phyloP scores from a whole-genome alignment of 1,140 invertebrate genomes.

The Hyposmocoma kahamanoa region DNA sequence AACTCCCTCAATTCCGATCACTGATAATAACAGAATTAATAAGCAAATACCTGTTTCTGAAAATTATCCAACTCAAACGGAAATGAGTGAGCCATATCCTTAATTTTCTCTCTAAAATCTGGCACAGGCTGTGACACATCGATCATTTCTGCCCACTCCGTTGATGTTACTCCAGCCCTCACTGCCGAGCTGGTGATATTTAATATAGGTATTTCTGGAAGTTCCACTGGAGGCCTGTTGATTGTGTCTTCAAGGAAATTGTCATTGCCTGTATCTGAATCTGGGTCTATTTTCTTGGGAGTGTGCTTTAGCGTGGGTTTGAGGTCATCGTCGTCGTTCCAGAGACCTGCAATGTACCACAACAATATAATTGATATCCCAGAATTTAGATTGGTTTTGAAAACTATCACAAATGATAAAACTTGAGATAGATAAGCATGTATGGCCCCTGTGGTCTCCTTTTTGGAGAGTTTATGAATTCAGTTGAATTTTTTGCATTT shows the following conservation, averaged over 20 bases:
- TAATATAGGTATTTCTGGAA: slow-evolving; percentile 59
- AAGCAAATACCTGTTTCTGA: slow-evolving; percentile 94
- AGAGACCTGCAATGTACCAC: slow-evolving; percentile 36
- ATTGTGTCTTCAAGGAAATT: slow-evolving; percentile 56
- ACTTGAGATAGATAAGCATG: background rate
- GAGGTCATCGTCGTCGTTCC: slow-evolving; percentile 54
- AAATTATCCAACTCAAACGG: slow-evolving; percentile 97
- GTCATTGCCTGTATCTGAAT: slow-evolving; percentile 23
- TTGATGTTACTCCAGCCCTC: slow-evolving; percentile 54
- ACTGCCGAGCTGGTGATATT: slow-evolving; percentile 37
- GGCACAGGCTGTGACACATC: slow-evolving; percentile 85
- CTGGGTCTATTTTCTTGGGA: slow-evolving; percentile 25
- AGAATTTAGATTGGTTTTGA: no score
- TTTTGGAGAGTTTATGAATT: background rate
- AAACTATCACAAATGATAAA: background rate
- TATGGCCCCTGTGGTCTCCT: background rate
- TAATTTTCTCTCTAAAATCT: slow-evolving; percentile 89
- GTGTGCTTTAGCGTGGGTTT: slow-evolving; percentile 24
- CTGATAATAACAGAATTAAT: no score
- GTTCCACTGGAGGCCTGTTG: slow-evolving; percentile 46
- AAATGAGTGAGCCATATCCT: slow-evolving; percentile 89
- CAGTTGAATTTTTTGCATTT: no score
- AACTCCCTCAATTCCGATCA: no score
- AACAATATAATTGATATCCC: background rate
- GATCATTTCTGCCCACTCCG: slow-evolving; percentile 91